These are phyloP conservation scores for Aphaenogaster rudis DNA, from an alignment of 1,140 invertebrate species.

Conservation along the genomic window DNA sequence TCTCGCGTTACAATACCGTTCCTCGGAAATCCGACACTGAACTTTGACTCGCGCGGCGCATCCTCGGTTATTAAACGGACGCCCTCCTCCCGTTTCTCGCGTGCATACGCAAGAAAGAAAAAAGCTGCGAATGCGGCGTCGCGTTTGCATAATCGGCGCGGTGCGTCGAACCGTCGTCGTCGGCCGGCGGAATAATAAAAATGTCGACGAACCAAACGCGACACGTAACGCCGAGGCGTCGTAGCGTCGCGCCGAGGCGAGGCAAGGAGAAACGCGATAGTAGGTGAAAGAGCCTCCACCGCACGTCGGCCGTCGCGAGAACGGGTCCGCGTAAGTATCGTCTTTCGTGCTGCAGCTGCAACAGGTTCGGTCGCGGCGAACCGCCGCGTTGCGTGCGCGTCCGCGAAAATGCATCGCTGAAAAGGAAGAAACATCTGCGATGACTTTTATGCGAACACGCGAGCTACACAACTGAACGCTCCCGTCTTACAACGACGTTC, in stretches of 20 bases:
- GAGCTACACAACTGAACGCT: neutral
- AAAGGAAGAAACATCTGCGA: constrained; percentile 58
- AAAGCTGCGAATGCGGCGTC: neutral
- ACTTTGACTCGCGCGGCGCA: constrained; percentile 16
- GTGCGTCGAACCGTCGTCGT: constrained; percentile 44
- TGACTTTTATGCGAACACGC: constrained; percentile 54
- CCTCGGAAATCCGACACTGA: constrained; percentile 18
- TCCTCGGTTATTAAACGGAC: constrained; percentile 1
- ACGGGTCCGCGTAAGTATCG: constrained; percentile 17
- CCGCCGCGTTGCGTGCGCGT: constrained; percentile 46
- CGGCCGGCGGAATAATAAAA: constrained; percentile 59
- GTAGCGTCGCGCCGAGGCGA: neutral
- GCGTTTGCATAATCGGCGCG: constrained; percentile 62
- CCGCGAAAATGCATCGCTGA: constrained; percentile 22
- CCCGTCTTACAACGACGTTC: neutral
- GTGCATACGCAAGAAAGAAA: constrained; percentile 28
- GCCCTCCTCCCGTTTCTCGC: neutral
- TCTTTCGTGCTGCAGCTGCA: constrained; percentile 61
- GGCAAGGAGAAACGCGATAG: constrained; percentile 35
- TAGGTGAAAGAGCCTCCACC: constrained; percentile 34
- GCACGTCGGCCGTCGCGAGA: constrained; percentile 12
- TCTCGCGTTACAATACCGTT: neutral
- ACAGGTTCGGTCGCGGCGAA: constrained; percentile 47
- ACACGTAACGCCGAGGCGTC: neutral
- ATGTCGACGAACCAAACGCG: constrained; percentile 54